A percentile compares a stretch with the other conserved stretches of the same genome.
Conservation (phyloP, 1,140 invertebrate species). For the Drosophila punjabiensis region DNA sequence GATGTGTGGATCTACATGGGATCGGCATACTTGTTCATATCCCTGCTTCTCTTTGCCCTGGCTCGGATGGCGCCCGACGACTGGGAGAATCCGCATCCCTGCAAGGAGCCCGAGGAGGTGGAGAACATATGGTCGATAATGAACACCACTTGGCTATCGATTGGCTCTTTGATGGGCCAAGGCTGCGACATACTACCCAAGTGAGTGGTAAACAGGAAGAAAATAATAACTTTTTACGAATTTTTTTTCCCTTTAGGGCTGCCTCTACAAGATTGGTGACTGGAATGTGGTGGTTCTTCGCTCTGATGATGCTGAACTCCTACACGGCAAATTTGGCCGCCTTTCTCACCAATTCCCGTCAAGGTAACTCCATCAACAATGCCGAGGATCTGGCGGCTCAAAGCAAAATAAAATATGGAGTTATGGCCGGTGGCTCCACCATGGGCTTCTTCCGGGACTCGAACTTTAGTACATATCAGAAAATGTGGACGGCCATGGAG, state of each 20-base stretch:
- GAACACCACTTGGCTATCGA: conserved; percentile 92
- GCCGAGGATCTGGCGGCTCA: conserved; percentile 96
- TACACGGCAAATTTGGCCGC: conserved; percentile 98
- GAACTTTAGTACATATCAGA: conserved; percentile 85
- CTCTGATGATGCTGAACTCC: conserved; percentile 97
- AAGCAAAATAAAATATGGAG: conserved; percentile 95
- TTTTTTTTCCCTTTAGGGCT: conserved; percentile 89
- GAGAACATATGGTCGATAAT: conserved; percentile 92
- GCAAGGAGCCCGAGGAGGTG: conserved; percentile 91
- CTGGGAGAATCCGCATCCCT: conserved; percentile 96
- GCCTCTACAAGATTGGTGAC: conserved; percentile 93
- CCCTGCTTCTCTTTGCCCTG: conserved; percentile 91
- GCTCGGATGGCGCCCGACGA: conserved; percentile 93
- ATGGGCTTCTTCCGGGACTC: conserved; percentile 88
- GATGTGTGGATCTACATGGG: conserved; percentile 98
- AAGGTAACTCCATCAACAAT: conserved; percentile 93
- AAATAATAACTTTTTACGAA: conserved; percentile 86
- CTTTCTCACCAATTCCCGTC: conserved; percentile 94
- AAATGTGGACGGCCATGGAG: conserved; percentile 91
- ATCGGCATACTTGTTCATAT: conserved; percentile 94
- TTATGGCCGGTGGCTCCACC: conserved; percentile 91
- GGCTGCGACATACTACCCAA: conserved; percentile 91
- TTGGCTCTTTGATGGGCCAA: conserved; percentile 93
- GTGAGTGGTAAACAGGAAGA: conserved; percentile 27
- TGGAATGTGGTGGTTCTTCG: conserved; percentile 98